Conservation (phyloP, 1,140 invertebrate species). For the Drosophila punjabiensis region DNA sequence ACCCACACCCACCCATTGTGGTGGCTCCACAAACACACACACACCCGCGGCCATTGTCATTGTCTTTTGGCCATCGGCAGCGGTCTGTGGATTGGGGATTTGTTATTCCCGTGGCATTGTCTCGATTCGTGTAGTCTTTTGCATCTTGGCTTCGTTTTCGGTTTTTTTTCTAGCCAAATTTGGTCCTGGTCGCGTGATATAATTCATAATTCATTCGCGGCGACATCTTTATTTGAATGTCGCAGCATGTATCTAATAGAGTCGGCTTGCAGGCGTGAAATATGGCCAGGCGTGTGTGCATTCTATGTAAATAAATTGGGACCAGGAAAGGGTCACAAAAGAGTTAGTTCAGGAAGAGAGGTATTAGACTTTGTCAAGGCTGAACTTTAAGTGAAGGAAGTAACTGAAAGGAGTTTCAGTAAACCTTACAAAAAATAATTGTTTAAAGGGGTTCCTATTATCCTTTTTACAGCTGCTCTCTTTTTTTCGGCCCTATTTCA, state of each 20-base stretch:
- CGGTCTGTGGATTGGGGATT: constrained; percentile 32
- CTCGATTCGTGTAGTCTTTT: constrained; percentile 42
- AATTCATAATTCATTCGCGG: constrained; percentile 82
- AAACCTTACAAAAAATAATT: too few relatives aligned
- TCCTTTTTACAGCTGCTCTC: background rate
- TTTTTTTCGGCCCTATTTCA: background rate
- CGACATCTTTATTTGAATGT: constrained; percentile 81
- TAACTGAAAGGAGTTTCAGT: background rate
- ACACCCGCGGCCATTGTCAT: constrained; percentile 65
- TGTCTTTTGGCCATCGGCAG: constrained; percentile 45
- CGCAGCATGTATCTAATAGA: constrained; percentile 56
- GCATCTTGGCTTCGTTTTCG: constrained; percentile 22
- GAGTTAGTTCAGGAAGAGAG: background rate
- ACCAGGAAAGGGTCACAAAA: background rate
- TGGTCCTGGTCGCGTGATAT: constrained; percentile 76
- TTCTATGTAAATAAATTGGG: constrained; percentile 48
- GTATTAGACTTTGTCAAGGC: background rate
- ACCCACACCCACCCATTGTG: constrained; percentile 36
- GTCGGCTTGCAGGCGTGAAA: constrained; percentile 46
- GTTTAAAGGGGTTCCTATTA: background rate
- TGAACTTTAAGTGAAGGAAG: background rate
- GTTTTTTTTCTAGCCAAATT: constrained; percentile 69
- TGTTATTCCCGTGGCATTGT: constrained; percentile 66
- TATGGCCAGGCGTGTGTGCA: constrained; percentile 27
- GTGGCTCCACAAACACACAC: constrained; percentile 10